Conservation (phyloP, 2,113 vertebrate genomes). For the Solenodon paradoxus region DNA sequence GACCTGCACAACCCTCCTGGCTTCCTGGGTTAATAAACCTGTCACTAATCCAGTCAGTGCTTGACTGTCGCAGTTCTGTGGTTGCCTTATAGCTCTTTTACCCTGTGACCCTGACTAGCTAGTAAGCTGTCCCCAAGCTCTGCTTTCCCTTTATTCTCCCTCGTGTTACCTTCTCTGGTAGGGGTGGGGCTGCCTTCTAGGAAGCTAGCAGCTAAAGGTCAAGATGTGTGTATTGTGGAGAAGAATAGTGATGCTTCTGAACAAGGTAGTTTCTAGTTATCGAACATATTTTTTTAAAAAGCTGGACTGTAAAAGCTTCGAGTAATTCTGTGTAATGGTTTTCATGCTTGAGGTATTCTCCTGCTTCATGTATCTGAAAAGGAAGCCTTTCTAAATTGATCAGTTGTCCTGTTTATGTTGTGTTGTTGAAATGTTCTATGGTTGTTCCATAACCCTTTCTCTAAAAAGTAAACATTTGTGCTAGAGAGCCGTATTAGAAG, state of each 20-base stretch:
- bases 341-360: not conserved
- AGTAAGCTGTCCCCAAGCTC: not conserved
- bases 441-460: conserved; percentile 20
- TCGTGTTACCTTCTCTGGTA: not conserved
- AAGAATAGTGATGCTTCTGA: not conserved
- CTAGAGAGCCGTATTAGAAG: not conserved
- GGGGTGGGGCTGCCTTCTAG: not conserved
- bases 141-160: not conserved
- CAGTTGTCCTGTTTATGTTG: conserved; percentile 28
- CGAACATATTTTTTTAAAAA: not conserved
- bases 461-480: conserved; percentile 42
- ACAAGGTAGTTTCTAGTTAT: not conserved
- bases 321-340: not conserved
- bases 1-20: not conserved
- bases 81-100: not conserved
- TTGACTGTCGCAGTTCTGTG: not conserved
- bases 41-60: not conserved
- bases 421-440: conserved; percentile 27
- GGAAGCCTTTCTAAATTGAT: conserved; percentile 22
- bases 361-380: conserved; percentile 25
- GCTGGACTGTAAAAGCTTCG: not conserved
- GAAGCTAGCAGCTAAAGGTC: not conserved
- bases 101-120: not conserved
- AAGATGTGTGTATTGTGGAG: not conserved
- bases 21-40: not conserved